Base-by-base conservation (phyloP, 2,888 invertebrate genomes). In the Teleiodes luculella region DNA sequence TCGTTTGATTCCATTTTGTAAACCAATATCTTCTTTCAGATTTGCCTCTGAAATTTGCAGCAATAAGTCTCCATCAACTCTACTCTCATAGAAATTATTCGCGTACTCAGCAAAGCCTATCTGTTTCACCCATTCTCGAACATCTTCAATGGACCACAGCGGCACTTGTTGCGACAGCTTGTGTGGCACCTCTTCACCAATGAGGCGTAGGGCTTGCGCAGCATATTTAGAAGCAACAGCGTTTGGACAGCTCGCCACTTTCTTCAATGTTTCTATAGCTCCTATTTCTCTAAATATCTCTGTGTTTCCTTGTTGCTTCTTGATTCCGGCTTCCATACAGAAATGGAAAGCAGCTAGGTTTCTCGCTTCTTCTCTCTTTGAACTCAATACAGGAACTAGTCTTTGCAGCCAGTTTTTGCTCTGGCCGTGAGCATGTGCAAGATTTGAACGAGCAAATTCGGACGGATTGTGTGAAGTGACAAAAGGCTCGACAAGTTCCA, bases 321-420 rank as follows among this genome's bases (percentile, higher is more conserved):
- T 99, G 53, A 99, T 98, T 35, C 97, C 97, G 10, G 99, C 98
- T 84, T 99, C 99, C 98, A 99, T 98, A 75, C 98, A 98, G 80
- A 98, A 96, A 78, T 99, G 99, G 80, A 99, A 99, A 33, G 99
- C 98, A 3, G 98, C 99, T 67, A 99, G 87, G 77, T 97, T 98
- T 70, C 98, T 92, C 0, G 99, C 98, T 83, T 99, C 99, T 76
- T 98, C 97, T 58, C 98, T 91, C 76, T 98, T 96, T 37, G 98
- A 98, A 76, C 95, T 96, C 53, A 99, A 89, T 10, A 99, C 97
- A 0, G 98, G 98, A 3, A 99, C 97, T 62, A 99, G 90, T 67
- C 96, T 92, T 81, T 96, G 93, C 53, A 99, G 88, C 98, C 98
- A 98, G 68, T 96, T 96, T 76, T 96, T 96, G 74, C 98, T 97